phyloP scores from a whole-genome alignment of 2,888 invertebrate genomes.

The Gisinianus flammeolus region DNA sequence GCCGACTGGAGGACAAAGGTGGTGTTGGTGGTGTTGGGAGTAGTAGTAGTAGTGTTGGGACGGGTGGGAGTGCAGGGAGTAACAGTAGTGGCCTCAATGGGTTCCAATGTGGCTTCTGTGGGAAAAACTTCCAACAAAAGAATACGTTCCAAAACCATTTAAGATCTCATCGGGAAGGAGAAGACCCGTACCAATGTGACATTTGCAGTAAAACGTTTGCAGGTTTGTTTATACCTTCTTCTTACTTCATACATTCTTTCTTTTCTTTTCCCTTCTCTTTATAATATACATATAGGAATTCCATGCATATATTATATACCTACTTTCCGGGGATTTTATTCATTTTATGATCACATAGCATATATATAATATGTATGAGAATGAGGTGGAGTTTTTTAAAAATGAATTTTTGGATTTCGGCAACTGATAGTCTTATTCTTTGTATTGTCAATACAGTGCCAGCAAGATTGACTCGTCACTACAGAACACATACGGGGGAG shows the following conservation, averaged over 20 bases:
- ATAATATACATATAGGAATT: too few species aligned
- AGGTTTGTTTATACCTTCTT: conserved; percentile 48
- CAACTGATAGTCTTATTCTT: background rate
- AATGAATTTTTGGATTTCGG: too few species aligned
- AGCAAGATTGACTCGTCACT: conserved; percentile 82
- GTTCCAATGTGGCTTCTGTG: conserved; percentile 74
- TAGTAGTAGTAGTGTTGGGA: background rate
- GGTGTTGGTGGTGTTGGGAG: conserved; percentile 18
- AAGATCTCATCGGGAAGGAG: conserved; percentile 66
- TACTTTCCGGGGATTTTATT: too few species aligned
- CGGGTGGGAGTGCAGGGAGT: background rate
- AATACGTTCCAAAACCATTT: conserved; percentile 76
- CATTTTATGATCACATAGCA: too few species aligned
- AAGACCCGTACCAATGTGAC: conserved; percentile 84
- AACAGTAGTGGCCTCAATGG: conserved; percentile 56
- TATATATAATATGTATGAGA: too few species aligned
- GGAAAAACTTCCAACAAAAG: conserved; percentile 76
- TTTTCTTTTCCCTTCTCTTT: background rate
- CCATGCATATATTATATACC: background rate
- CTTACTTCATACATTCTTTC: background rate
- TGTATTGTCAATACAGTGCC: conserved; percentile 67
- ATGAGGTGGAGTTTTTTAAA: too few species aligned
- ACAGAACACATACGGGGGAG: conserved; percentile 88
- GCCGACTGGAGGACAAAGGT: conserved; percentile 47
- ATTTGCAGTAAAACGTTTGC: conserved; percentile 90